Evolutionary conservation across 2,113 vertebrate species (phyloP).

Genomic region (Glaucomys volans): DNA sequence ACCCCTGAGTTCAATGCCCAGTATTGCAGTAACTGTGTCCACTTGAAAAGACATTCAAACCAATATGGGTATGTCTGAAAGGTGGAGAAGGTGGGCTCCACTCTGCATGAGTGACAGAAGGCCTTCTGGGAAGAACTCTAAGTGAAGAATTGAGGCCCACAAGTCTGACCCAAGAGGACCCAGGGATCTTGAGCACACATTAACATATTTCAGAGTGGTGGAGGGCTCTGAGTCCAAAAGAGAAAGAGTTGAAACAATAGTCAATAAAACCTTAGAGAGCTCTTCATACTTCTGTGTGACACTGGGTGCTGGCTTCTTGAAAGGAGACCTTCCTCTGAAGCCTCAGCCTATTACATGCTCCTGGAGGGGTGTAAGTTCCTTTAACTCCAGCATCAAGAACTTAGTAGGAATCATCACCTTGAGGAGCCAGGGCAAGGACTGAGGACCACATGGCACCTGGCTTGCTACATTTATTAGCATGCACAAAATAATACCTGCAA

Average conservation of each 20-base stretch:
- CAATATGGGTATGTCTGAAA: not conserved
- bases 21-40: not conserved
- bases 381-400: not conserved
- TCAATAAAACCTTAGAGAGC: not conserved
- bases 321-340: not conserved
- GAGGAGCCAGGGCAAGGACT: not conserved
- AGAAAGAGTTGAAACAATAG: slow-evolving; percentile 13
- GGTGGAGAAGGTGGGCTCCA: not conserved
- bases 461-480: not conserved
- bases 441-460: not conserved
- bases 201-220: not conserved
- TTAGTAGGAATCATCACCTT: not conserved
- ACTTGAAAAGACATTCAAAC: not conserved
- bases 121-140: not conserved
- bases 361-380: not conserved
- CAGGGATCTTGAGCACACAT: not conserved
- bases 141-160: not conserved
- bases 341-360: not conserved
- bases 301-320: not conserved
- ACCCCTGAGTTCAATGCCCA: too few relatives aligned
- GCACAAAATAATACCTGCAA: not conserved
- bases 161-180: not conserved
- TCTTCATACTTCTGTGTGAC: not conserved
- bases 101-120: not conserved
- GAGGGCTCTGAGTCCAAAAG: not conserved